Evolutionary conservation across 2,797 vertebrate species (phyloP).

Genomic region (Acridotheres tristis): DNA sequence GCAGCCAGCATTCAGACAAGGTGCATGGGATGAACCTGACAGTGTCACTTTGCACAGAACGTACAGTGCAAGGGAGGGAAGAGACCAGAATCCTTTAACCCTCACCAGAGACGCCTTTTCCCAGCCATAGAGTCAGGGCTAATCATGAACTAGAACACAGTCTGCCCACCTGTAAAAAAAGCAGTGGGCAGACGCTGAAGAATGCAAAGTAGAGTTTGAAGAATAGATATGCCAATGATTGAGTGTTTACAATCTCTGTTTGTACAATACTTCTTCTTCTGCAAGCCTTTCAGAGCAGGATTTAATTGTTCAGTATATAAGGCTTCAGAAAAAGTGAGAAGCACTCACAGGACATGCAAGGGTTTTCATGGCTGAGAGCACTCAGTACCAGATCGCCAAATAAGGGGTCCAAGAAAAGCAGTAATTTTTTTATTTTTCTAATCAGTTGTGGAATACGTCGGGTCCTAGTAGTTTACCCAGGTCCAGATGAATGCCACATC

Average conservation of each 20-base stretch:
- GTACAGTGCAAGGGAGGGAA: accelerated
- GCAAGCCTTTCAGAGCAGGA: neutral
- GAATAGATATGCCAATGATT: neutral
- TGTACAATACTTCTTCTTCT: neutral
- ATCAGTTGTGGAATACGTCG: neutral
- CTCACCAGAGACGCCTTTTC: neutral
- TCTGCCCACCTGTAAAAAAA: neutral
- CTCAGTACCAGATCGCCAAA: neutral
- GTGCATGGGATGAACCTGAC: neutral
- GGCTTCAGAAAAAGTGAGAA: neutral
- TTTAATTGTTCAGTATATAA: neutral
- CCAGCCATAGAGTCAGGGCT: neutral
- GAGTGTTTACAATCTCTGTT: neutral
- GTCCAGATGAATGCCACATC: neutral
- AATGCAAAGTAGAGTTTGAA: neutral
- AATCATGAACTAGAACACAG: neutral
- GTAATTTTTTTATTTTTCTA: neutral
- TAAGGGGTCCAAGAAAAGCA: neutral
- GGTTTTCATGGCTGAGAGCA: neutral
- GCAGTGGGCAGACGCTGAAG: neutral
- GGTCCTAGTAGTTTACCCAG: neutral
- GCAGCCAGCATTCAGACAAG: neutral
- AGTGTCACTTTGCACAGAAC: accelerated
- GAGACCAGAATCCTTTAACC: neutral
- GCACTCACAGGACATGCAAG: neutral